phyloP scores from a whole-genome alignment of 1,140 invertebrate species.

The Papilio glaucus region DNA sequence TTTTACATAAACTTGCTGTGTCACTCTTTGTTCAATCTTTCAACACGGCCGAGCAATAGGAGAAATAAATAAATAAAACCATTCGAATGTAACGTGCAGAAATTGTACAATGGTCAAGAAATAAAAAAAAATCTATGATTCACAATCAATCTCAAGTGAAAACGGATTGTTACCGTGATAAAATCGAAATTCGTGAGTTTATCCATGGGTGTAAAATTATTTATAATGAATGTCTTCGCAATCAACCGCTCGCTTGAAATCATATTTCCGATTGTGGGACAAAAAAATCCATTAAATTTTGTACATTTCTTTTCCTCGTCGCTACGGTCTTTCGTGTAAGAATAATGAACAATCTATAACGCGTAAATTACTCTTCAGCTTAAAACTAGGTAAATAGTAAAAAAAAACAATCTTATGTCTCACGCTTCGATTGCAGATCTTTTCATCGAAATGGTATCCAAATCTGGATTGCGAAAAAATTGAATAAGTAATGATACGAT shows the following conservation, averaged over 20 bases:
- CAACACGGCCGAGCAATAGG: background rate
- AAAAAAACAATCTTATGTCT: constrained; percentile 28
- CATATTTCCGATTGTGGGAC: constrained; percentile 27
- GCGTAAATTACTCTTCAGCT: constrained; percentile 12
- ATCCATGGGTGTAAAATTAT: constrained; percentile 38
- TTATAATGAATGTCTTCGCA: constrained; percentile 41
- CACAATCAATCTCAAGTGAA: constrained; percentile 41
- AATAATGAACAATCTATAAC: constrained; percentile 35
- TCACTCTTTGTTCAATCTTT: background rate
- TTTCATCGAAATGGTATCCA: constrained; percentile 47
- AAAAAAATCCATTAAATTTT: constrained; percentile 33
- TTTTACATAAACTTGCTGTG: background rate
- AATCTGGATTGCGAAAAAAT: constrained; percentile 48
- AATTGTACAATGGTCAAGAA: constrained; percentile 37
- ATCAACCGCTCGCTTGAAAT: constrained; percentile 36
- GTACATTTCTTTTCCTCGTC: constrained; percentile 7
- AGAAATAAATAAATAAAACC: constrained; percentile 5
- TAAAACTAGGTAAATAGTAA: constrained; percentile 11
- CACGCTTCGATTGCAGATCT: constrained; percentile 5
- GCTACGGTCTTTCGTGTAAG: constrained; percentile 12
- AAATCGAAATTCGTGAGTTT: constrained; percentile 54
- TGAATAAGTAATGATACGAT: constrained; percentile 49
- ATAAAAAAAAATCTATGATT: constrained; percentile 49
- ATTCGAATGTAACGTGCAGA: background rate
- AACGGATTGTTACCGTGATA: constrained; percentile 49